phyloP scores from a whole-genome alignment of 2,113 vertebrate species.

The Acrocephalus arundinaceus region DNA sequence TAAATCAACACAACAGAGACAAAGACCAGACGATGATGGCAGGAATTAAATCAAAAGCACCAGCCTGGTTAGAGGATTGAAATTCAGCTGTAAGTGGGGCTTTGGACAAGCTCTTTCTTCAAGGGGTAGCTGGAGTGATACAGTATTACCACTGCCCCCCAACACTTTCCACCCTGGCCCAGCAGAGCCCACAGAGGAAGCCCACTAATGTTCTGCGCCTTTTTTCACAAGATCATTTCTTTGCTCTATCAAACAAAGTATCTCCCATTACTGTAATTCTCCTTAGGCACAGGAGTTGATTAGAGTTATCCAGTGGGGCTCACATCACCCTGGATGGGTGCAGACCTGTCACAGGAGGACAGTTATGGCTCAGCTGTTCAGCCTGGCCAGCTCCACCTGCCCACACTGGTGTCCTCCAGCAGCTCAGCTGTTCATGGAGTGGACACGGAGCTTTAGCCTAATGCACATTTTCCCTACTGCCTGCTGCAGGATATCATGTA shows the following conservation, averaged over 20 bases:
- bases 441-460: neutral
- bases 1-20: neutral
- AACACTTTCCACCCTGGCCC: neutral
- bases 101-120: neutral
- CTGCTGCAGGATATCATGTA: neutral
- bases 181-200: neutral
- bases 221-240: neutral
- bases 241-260: neutral
- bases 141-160: neutral
- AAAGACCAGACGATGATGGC: neutral
- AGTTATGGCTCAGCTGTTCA: neutral
- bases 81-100: neutral
- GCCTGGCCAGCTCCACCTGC: neutral
- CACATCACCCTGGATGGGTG: neutral
- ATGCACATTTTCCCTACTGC: neutral
- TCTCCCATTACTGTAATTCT: neutral
- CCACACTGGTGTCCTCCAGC: fast-evolving
- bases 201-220: fast-evolving
- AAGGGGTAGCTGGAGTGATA: neutral
- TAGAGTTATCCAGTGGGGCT: neutral
- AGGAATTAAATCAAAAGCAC: neutral
- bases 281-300: neutral
- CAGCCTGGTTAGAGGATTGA: neutral
- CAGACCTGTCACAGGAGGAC: neutral
- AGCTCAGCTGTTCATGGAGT: neutral